Percentiles rank a stretch among this genome's conserved stretches.
Evolutionary conservation across 2,888 invertebrate species (phyloP).

Genomic region (Melipona bicolor): DNA sequence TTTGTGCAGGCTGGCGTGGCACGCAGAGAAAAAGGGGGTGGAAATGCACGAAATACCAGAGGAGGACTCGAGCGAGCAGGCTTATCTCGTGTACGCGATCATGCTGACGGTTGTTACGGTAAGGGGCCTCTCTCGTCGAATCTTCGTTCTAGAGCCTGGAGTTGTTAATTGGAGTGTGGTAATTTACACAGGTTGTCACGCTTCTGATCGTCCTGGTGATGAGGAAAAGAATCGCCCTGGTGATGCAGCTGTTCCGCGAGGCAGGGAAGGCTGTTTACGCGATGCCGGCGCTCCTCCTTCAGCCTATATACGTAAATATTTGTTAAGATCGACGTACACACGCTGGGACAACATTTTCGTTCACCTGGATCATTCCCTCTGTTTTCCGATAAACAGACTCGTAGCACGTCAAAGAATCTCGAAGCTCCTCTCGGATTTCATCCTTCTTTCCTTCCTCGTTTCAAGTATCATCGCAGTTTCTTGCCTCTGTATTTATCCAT

Average conservation of each 20-base stretch:
- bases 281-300: constrained; percentile 87
- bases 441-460: not conserved
- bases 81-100: constrained; percentile 87
- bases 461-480: not conserved
- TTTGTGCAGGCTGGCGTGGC: constrained; percentile 83
- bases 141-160: no score
- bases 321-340: not conserved
- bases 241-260: constrained; percentile 88
- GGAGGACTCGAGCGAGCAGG: constrained; percentile 79
- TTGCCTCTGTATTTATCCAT: not conserved
- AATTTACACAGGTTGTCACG: constrained; percentile 81
- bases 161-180: not conserved
- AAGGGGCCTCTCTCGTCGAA: not conserved
- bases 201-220: constrained; percentile 86
- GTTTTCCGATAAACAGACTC: not conserved
- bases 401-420: not conserved
- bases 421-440: no score
- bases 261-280: constrained; percentile 88
- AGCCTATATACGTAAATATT: constrained; percentile 86
- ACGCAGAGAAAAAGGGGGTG: constrained; percentile 78
- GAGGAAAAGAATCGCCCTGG: constrained; percentile 87
- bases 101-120: constrained; percentile 86
- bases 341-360: not conserved
- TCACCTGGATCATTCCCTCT: not conserved
- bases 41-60: constrained; percentile 64